phyloP scores from a whole-genome alignment of 23 tunicate genomes.

The Clavelina lepadiformis region DNA sequence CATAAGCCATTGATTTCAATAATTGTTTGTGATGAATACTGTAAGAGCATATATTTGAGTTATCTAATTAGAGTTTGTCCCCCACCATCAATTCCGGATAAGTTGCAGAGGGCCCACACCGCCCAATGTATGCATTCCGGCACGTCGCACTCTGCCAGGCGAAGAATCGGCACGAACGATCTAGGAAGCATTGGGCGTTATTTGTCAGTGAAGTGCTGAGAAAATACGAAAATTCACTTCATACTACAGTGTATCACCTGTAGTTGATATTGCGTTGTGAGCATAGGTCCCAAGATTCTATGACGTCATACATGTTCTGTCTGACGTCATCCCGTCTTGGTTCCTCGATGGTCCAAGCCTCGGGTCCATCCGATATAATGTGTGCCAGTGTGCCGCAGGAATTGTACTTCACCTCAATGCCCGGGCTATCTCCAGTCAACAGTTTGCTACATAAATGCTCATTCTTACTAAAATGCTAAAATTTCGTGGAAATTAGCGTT shows the following conservation, averaged over 20 bases:
- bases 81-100: conserved; percentile 27
- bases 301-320: conserved; percentile 27
- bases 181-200: too few species aligned
- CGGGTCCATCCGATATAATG: conserved; percentile 48
- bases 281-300: conserved; percentile 47
- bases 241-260: conserved; percentile 24
- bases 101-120: conserved; percentile 55
- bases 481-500: background rate
- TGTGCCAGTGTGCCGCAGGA: conserved; percentile 81
- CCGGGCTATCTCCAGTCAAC: conserved; percentile 7
- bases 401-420: conserved; percentile 71
- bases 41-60: background rate
- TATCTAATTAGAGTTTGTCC: too few species aligned
- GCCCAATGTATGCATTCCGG: conserved; percentile 48
- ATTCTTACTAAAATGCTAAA: background rate
- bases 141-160: conserved; percentile 31
- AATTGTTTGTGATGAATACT: too few species aligned
- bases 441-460: conserved; percentile 12
- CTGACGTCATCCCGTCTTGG: conserved; percentile 14
- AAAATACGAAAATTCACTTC: too few species aligned
- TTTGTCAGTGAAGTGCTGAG: too few species aligned
- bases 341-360: conserved; percentile 22
- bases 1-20: too few species aligned
- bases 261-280: conserved; percentile 57
- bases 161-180: conserved; percentile 41